These are phyloP conservation scores for Trimorus sp. DNA, from an alignment of 2,888 invertebrate genomes.

Conservation along the genomic window DNA sequence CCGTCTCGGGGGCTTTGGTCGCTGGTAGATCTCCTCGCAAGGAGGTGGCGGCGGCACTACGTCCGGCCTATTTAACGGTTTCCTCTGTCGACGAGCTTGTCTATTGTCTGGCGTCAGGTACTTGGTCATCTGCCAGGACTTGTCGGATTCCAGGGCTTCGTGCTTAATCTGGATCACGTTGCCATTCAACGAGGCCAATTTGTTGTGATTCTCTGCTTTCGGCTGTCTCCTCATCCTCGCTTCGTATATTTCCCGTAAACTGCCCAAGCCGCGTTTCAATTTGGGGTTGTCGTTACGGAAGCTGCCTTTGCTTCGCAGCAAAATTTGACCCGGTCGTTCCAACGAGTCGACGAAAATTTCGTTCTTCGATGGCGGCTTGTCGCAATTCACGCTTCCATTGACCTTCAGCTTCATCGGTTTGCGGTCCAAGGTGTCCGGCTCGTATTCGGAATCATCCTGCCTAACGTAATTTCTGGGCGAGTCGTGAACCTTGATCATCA, in stretches of 20 bases:
- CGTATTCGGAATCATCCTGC: slow-evolving; percentile 91
- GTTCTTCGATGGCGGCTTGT: slow-evolving; percentile 76
- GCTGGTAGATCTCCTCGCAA: slow-evolving; percentile 80
- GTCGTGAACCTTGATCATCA: slow-evolving; percentile 92
- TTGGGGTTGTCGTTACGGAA: slow-evolving; percentile 83
- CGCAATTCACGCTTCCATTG: slow-evolving; percentile 77
- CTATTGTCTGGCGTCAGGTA: slow-evolving; percentile 87
- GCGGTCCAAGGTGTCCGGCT: slow-evolving; percentile 92
- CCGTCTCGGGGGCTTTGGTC: slow-evolving; percentile 45
- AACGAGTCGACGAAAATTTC: slow-evolving; percentile 83
- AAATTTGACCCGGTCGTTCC: slow-evolving; percentile 84
- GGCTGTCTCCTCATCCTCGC: slow-evolving; percentile 79
- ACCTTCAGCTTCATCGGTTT: slow-evolving; percentile 86
- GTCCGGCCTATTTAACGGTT: slow-evolving; percentile 85
- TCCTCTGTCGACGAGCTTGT: slow-evolving; percentile 88
- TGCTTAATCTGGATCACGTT: slow-evolving; percentile 66
- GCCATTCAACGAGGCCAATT: not conserved
- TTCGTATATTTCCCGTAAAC: slow-evolving; percentile 89
- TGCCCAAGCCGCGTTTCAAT: slow-evolving; percentile 84
- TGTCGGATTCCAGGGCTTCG: slow-evolving; percentile 53
- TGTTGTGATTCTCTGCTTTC: slow-evolving; percentile 45
- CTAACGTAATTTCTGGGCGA: slow-evolving; percentile 89
- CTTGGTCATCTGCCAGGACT: slow-evolving; percentile 74
- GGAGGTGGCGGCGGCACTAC: slow-evolving; percentile 85
- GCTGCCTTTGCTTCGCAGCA: slow-evolving; percentile 87